A percentile compares a stretch with the other conserved stretches of the same genome.
These are phyloP conservation scores for Synergus itoensis DNA, from an alignment of 2,888 invertebrate genomes.

Conservation along the genomic window DNA sequence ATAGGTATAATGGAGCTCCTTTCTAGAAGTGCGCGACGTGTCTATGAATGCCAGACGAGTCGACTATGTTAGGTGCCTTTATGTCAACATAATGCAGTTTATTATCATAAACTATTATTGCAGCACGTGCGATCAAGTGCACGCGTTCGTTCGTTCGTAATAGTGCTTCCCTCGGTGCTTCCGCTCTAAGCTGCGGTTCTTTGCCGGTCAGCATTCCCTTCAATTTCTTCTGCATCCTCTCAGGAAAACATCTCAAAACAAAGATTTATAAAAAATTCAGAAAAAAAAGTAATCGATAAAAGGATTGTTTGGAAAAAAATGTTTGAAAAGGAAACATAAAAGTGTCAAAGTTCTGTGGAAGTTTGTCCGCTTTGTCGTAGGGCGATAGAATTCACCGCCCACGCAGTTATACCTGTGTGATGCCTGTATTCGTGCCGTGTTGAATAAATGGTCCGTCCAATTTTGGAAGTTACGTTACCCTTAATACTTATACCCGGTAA, in stretches of 20 bases:
- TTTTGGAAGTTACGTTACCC: slow-evolving; percentile 56
- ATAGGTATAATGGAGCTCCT: slow-evolving; percentile 33
- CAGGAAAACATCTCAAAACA: background rate
- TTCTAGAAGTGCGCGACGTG: slow-evolving; percentile 34
- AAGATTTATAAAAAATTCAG: background rate
- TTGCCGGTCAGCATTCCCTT: slow-evolving; percentile 12
- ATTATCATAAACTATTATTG: slow-evolving; percentile 74
- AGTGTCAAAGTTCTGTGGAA: slow-evolving; percentile 25
- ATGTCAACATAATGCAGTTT: slow-evolving; percentile 70
- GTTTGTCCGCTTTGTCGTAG: slow-evolving; percentile 6
- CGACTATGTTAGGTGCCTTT: slow-evolving; percentile 40
- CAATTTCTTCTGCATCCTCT: slow-evolving; percentile 3
- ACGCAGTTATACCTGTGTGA: slow-evolving; percentile 36
- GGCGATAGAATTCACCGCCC: slow-evolving; percentile 34
- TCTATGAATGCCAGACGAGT: slow-evolving; percentile 42
- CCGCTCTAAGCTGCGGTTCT: slow-evolving; percentile 11
- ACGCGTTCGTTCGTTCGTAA: slow-evolving; percentile 35
- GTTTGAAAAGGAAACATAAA: slow-evolving; percentile 19
- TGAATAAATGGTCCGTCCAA: slow-evolving; percentile 46
- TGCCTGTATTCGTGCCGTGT: slow-evolving; percentile 30
- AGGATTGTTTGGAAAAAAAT: background rate
- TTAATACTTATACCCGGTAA: slow-evolving; percentile 49
- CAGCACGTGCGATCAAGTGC: slow-evolving; percentile 64
- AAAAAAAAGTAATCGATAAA: no score
- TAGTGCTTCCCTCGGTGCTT: slow-evolving; percentile 6